Evolutionary conservation across 2,888 invertebrate species (phyloP), one percentile per base, ranked within the genome.

Genomic region (Calliphora vomitoria): DNA sequence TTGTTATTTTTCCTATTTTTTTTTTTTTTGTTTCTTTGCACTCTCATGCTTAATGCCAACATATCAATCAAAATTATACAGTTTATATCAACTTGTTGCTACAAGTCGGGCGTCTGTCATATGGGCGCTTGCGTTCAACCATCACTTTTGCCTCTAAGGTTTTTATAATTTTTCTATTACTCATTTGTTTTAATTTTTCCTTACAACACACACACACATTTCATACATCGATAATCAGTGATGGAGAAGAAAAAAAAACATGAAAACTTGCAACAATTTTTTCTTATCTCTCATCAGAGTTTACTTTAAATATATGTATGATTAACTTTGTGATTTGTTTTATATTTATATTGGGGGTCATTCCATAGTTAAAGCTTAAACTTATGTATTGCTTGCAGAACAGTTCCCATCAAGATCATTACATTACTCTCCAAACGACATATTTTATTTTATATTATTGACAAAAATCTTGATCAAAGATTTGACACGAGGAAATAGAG

Each of bases 31-130:
- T 35, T 31, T 68, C 13, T 58, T n/a, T 55, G 6, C 25, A 38
- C 8, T 20, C 79, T 60, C 25, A 58, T 53, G 11, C 20, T 72
- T 79, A 83, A 87, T 80, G 79, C 55, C 76, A 76, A 74, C 82
- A 74, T 72, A 82, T 86, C 86, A 86, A 79, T 86, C 86, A 86
- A 82, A 78, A 50, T 72, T 50, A 47, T 72, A 55, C 47, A 74
- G 20, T 62, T 81, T 44, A 50, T 64, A 25, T 72, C 31, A 58
- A 71, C 38, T 55, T 50, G 53, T 83, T 47, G 58, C 66, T 83
- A 75, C n/a, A 1, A 55, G 76, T 64, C 38, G 18, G 25, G 47
- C 31, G 47, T 18, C 20, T 25, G 35, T 38, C 31, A n/a, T 47
- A 50, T 11, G 13, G 1, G 50, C 20, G 58, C 60, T 8, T 10